phyloP scores from a whole-genome alignment of 2,113 vertebrate genomes.

The Heterotis niloticus region DNA sequence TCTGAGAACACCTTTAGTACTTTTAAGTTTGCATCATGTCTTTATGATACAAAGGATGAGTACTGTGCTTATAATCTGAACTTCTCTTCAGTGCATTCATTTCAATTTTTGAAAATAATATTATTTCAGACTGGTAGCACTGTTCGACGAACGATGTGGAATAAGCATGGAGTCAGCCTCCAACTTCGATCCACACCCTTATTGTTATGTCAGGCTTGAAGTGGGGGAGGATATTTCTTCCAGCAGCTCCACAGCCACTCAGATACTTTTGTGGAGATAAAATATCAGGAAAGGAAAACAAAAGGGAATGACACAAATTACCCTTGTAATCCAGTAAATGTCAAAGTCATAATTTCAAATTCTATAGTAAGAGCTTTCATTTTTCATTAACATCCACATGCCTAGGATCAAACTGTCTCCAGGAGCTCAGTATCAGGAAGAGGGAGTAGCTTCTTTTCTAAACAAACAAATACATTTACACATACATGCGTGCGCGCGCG shows the following conservation, averaged over 20 bases:
- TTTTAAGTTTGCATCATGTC: not conserved
- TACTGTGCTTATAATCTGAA: not conserved
- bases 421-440: not conserved
- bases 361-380: not conserved
- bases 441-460: not conserved
- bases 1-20: not conserved
- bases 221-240: too few species aligned
- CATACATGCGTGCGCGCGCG: not conserved
- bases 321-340: not conserved
- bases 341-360: not conserved
- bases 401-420: not conserved
- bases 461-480: not conserved
- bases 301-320: not conserved
- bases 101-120: not conserved
- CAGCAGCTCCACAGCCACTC: not conserved
- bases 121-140: not conserved
- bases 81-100: not conserved
- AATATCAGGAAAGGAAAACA: not conserved
- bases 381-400: conserved; percentile 1
- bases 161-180: not conserved
- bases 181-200: not conserved
- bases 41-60: not conserved
- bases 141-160: not conserved
- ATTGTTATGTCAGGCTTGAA: not conserved
- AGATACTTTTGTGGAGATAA: not conserved